A percentile compares a stretch with the other conserved stretches of the same genome.
These are phyloP conservation scores for Caerostris darwini DNA, from an alignment of 1,140 invertebrate genomes.

Conservation along the genomic window DNA sequence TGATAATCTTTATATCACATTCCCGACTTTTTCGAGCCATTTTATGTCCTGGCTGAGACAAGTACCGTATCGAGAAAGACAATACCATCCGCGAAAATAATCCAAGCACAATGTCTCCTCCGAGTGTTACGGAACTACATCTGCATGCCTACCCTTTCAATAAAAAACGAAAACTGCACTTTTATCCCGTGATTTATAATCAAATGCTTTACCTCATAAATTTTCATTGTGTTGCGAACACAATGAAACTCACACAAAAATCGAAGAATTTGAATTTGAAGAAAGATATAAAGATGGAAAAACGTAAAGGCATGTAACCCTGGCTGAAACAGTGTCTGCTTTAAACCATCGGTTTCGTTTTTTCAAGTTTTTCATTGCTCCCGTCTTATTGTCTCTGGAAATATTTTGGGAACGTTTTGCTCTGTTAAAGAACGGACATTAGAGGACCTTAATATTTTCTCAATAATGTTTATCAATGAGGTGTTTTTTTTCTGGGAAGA, in stretches of 20 bases:
- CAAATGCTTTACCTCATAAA: conserved; percentile 18
- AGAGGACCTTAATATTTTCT: neutral
- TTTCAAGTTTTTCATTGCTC: neutral
- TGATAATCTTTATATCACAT: neutral
- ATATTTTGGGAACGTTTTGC: neutral
- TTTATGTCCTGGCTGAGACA: neutral
- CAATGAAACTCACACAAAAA: conserved; percentile 9
- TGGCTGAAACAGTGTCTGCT: neutral
- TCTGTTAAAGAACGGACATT: neutral
- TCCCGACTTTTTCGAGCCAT: neutral
- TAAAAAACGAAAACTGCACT: conserved; percentile 7
- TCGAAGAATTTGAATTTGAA: conserved; percentile 26
- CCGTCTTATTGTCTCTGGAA: neutral
- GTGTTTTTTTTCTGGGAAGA: neutral
- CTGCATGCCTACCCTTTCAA: neutral
- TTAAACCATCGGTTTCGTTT: neutral
- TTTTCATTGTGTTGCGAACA: neutral
- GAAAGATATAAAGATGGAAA: neutral
- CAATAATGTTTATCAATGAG: conserved; percentile 7
- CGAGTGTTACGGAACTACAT: neutral
- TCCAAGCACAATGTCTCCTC: neutral
- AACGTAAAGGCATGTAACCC: neutral
- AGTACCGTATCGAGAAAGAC: neutral
- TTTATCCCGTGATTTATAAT: conserved; percentile 11
- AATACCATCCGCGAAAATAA: neutral